Percentiles rank a stretch among this genome's conserved stretches.
Evolutionary conservation across 2,113 vertebrate genomes (phyloP).

Genomic region (Corynorhinus townsendii): DNA sequence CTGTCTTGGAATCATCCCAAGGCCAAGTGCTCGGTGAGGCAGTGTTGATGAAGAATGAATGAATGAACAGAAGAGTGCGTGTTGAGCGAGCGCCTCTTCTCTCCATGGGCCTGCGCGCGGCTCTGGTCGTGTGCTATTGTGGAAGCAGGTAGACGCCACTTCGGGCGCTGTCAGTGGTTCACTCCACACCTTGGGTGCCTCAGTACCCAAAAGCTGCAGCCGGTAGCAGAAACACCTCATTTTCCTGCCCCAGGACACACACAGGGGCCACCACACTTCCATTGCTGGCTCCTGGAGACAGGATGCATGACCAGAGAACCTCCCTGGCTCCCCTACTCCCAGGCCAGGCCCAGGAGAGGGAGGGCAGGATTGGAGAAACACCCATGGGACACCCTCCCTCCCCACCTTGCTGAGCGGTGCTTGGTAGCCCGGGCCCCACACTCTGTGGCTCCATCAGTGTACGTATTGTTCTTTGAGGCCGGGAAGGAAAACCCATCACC

Average conservation of each 20-base stretch:
- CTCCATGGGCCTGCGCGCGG: fast-evolving
- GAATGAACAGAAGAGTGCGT: not conserved
- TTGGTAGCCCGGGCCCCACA: not conserved
- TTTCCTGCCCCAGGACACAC: not conserved
- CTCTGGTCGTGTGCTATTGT: no score
- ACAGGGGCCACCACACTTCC: not conserved
- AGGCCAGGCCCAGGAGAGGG: not conserved
- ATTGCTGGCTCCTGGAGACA: not conserved
- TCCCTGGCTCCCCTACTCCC: not conserved
- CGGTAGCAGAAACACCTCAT: not conserved
- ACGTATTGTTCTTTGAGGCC: slow-evolving; percentile 7
- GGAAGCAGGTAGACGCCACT: not conserved
- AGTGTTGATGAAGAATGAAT: not conserved
- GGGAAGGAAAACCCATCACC: not conserved
- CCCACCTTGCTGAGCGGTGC: not conserved
- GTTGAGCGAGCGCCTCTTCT: not conserved
- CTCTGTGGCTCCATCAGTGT: not conserved
- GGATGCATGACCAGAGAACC: not conserved
- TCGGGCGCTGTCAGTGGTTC: fast-evolving
- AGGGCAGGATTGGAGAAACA: not conserved
- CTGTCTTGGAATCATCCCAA: not conserved
- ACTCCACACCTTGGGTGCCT: fast-evolving
- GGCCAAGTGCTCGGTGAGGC: not conserved
- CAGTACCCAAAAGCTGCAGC: not conserved
- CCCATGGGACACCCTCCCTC: no score